phyloP scores from a whole-genome alignment of 2,113 vertebrate genomes.

The Erythrolamprus reginae region DNA sequence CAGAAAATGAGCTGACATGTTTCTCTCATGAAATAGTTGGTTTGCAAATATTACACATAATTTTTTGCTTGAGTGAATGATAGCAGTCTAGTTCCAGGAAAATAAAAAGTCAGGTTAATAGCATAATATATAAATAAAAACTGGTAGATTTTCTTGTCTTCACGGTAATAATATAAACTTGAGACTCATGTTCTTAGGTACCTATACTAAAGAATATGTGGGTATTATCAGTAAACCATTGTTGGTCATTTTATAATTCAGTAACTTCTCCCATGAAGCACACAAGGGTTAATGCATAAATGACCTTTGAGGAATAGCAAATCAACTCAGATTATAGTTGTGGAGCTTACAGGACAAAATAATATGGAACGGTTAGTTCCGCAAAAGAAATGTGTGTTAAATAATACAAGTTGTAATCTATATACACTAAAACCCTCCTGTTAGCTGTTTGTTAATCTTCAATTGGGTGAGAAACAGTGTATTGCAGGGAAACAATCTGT shows the following conservation, averaged over 20 bases:
- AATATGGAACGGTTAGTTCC: neutral
- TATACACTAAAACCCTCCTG: neutral
- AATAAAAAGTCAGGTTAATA: neutral
- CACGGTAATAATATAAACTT: neutral
- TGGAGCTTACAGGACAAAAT: neutral
- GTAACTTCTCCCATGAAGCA: neutral
- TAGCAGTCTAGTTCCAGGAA: neutral
- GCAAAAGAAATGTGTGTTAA: neutral
- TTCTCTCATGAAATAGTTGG: neutral
- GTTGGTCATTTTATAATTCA: neutral
- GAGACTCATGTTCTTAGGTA: neutral
- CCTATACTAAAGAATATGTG: neutral
- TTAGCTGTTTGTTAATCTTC: neutral
- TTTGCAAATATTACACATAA: neutral
- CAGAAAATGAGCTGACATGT: neutral
- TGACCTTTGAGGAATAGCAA: neutral
- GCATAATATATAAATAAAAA: neutral
- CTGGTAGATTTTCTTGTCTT: neutral
- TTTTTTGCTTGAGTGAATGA: neutral
- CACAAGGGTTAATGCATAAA: neutral
- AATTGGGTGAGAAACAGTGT: neutral
- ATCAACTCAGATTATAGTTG: neutral
- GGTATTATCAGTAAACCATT: neutral
- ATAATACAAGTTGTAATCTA: neutral
- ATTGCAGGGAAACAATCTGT: neutral